Conservation (phyloP, 2,888 invertebrate species). For the Rutpela maculata region DNA sequence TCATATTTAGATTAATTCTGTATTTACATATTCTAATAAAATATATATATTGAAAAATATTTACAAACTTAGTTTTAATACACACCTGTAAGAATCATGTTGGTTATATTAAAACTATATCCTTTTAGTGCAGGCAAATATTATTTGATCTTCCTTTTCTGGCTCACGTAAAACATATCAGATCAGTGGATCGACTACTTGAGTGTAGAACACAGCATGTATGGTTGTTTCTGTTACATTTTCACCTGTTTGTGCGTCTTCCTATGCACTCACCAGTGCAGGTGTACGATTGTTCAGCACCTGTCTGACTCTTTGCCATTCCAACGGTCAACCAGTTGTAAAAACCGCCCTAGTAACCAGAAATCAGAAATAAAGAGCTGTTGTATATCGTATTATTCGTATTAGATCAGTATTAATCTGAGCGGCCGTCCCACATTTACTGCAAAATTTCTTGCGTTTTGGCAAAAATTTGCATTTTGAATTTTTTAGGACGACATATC, state of each 20-base stretch:
- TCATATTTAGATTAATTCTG: too few species aligned
- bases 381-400: too few species aligned
- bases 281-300: slow-evolving; percentile 37
- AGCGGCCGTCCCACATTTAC: too few species aligned
- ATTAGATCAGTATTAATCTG: too few species aligned
- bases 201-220: slow-evolving; percentile 1
- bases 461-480: too few species aligned
- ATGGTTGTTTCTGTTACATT: slow-evolving; percentile 31
- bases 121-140: slow-evolving; percentile 34
- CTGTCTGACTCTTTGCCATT: slow-evolving; percentile 30
- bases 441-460: too few species aligned
- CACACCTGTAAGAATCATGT: slow-evolving; percentile 28
- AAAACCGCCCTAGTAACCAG: slow-evolving; percentile 36
- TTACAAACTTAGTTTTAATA: too few species aligned
- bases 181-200: slow-evolving; percentile 2
- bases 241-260: slow-evolving; percentile 38
- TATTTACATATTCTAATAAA: too few species aligned
- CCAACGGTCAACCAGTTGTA: slow-evolving; percentile 36
- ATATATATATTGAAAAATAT: too few species aligned
- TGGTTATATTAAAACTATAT: slow-evolving; percentile 13
- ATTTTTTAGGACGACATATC: too few species aligned
- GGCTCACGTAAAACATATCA: slow-evolving; percentile 20
- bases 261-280: slow-evolving; percentile 28
- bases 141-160: slow-evolving; percentile 41
- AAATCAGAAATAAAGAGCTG: slow-evolving; percentile 20